phyloP scores from a whole-genome alignment of 1,140 invertebrate genomes.

The Drosophila tristis region DNA sequence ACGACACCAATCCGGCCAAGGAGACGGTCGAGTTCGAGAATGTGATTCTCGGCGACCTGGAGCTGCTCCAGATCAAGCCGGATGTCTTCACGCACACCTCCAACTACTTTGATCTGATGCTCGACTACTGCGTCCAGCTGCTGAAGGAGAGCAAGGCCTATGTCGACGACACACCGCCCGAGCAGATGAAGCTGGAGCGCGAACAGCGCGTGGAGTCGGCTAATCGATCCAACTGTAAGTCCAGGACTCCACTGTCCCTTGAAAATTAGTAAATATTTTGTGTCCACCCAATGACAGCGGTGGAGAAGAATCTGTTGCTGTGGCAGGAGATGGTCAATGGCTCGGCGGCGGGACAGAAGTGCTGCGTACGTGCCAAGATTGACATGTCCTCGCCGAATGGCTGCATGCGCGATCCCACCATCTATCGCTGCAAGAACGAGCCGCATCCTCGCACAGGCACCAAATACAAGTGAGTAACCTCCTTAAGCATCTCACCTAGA shows the following conservation, averaged over 20 bases:
- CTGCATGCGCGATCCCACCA: slow-evolving; percentile 99
- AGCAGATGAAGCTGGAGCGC: slow-evolving; percentile 97
- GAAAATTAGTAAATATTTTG: neutral
- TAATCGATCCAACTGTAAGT: slow-evolving; percentile 93
- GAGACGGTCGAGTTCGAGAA: slow-evolving; percentile 99
- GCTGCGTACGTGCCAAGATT: slow-evolving; percentile 98
- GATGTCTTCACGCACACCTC: slow-evolving; percentile 98
- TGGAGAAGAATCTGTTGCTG: slow-evolving; percentile 93
- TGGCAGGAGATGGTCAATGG: slow-evolving; percentile 99
- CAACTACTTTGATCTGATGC: slow-evolving; percentile 97
- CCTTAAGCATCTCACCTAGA: too few species aligned
- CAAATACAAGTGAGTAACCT: slow-evolving; percentile 94
- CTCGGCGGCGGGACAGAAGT: slow-evolving; percentile 90
- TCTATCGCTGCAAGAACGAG: slow-evolving; percentile 99
- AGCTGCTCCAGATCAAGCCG: slow-evolving; percentile 95
- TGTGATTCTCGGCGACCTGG: slow-evolving; percentile 98
- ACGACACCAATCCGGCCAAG: slow-evolving; percentile 99
- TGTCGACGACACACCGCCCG: slow-evolving; percentile 97
- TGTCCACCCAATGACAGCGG: slow-evolving; percentile 85
- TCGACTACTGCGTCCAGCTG: slow-evolving; percentile 94
- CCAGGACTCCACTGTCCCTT: neutral
- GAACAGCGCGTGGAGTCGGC: slow-evolving; percentile 94
- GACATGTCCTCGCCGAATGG: slow-evolving; percentile 98
- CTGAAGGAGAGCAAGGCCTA: slow-evolving; percentile 96
- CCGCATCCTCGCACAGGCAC: slow-evolving; percentile 95